Base-by-base conservation (phyloP, 2,888 invertebrate genomes). In the Tinea semifulvella region DNA sequence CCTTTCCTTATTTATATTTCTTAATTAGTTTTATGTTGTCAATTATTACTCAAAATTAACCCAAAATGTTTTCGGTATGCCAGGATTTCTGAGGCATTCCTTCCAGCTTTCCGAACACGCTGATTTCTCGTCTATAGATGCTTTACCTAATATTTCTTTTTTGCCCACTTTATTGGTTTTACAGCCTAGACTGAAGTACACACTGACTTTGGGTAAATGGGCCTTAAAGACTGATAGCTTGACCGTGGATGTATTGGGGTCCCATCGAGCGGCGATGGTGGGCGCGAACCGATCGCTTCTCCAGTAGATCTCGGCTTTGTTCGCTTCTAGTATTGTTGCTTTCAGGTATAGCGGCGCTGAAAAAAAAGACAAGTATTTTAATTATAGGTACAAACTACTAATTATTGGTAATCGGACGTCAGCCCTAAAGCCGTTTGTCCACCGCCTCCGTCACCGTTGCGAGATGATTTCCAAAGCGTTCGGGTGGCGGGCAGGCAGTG, bases 181-280 rank as follows among this genome's bases (percentile, higher is more conserved):
- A 49, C 86, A 86, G 11, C 88, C 85, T 22, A 88, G 79, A 51
- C 86, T 85, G 42, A 89, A 81, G 50, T 87, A 83, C 53, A 88
- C 84, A 59, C 85, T 86, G 49, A 88, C 84, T 61, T 86, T 83
- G 51, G 81, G 82, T 47, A 88, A 63, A 48, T 83, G 86, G 14
- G 84, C 85, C 55, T 85, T 86, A 61, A 84, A 86, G 3, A 88
- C 84, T 50, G 83, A 82, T 39, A 87, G 82, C 52, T 84, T 81
- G 16, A 88, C 83, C 16, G 84, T 85, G 0, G 88, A 84, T 5
- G 84, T 80, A 53, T 85, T 86, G 0, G 86, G 83, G 54, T 89
- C 87, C 79, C 91, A 88, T 67, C 89, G 88, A 55, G 88, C 86
- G n/a, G 91, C 89, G 47, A 91, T 87, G 2, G 90, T 88, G 3